A percentile compares a stretch with the other conserved stretches of the same genome.
These are phyloP conservation scores for Noctuana brunneofusca DNA, from an alignment of 2,888 invertebrate genomes.

Conservation along the genomic window DNA sequence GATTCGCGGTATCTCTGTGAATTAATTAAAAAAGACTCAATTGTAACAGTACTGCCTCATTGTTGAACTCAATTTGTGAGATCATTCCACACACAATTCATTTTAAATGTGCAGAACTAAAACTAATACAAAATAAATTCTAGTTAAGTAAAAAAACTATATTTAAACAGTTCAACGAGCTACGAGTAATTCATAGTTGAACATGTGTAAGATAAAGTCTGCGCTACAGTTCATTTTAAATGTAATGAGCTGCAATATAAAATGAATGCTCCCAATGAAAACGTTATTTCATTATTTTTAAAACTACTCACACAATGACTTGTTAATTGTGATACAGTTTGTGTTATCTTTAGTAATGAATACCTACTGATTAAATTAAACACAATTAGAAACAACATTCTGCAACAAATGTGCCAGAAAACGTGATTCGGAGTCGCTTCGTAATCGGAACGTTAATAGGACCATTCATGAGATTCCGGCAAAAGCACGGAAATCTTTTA, in stretches of 20 bases:
- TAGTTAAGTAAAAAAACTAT: no score
- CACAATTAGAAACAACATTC: background rate
- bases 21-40: constrained; percentile 24
- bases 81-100: constrained; percentile 6
- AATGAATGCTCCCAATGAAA: no score
- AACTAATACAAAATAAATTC: background rate
- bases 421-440: constrained; percentile 14
- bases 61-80: constrained; percentile 10
- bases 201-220: no score
- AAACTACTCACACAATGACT: background rate
- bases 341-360: constrained; percentile 10
- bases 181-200: no score
- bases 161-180: no score
- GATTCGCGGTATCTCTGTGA: constrained; percentile 27
- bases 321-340: background rate
- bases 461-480: constrained; percentile 14
- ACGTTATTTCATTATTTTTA: background rate
- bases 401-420: background rate
- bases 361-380: no score
- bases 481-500: constrained; percentile 15
- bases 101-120: background rate
- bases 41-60: constrained; percentile 20
- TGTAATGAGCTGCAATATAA: no score
- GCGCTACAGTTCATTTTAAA: no score
- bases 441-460: constrained; percentile 17